Percentiles rank a stretch among this genome's conserved stretches.
These are phyloP conservation scores for Steinernema feltiae DNA, from an alignment of 1,140 invertebrate genomes.

Conservation along the genomic window DNA sequence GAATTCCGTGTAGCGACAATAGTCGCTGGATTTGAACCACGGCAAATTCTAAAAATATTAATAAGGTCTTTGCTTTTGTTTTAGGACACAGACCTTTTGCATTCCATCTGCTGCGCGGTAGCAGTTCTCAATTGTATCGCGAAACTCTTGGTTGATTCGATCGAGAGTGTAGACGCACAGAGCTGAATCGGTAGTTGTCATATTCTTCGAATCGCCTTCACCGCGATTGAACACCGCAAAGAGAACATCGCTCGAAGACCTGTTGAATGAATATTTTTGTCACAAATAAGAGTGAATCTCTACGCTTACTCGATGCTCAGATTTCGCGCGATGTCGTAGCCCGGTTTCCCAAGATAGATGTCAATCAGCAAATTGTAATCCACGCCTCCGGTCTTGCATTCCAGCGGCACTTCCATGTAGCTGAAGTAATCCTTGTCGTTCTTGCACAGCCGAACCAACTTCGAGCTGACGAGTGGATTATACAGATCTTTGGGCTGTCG, in stretches of 20 bases:
- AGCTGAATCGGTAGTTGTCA: conserved; percentile 47
- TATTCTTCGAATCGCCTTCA: conserved; percentile 36
- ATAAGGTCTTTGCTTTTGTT: not conserved
- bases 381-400: conserved; percentile 42
- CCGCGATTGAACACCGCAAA: conserved; percentile 42
- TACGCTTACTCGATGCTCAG: conserved; percentile 42
- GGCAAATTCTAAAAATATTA: conserved; percentile 44
- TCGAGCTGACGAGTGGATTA: conserved; percentile 42
- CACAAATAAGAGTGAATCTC: conserved; percentile 12
- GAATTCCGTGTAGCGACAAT: conserved; percentile 45
- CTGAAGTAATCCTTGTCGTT: conserved; percentile 52
- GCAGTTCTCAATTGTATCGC: conserved; percentile 52
- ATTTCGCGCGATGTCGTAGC: conserved; percentile 51
- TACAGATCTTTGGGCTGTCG: conserved; percentile 48
- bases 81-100: conserved; percentile 13
- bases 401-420: conserved; percentile 54
- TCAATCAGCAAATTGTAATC: conserved; percentile 53
- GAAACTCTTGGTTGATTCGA: conserved; percentile 35
- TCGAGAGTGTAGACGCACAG: conserved; percentile 44
- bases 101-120: conserved; percentile 47
- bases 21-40: conserved; percentile 54
- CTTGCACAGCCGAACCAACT: conserved; percentile 48
- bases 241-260: conserved; percentile 39
- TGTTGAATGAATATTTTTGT: conserved; percentile 16
- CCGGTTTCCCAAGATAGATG: conserved; percentile 46